These are phyloP conservation scores for Heterohyrax brucei DNA, from an alignment of 2,797 vertebrate species.

Conservation along the genomic window DNA sequence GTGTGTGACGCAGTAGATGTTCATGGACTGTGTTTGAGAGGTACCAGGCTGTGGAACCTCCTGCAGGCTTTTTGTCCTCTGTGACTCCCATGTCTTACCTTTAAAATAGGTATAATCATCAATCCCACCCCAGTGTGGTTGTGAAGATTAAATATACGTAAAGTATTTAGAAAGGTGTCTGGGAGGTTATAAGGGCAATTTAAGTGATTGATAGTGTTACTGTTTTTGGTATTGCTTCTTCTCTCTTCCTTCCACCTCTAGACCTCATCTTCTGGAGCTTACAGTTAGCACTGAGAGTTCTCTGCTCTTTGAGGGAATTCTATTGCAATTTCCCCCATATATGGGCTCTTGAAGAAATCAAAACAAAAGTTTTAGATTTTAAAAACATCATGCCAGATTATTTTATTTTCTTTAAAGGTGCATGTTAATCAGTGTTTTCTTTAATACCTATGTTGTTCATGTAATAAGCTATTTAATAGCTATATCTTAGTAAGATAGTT, in stretches of 20 bases:
- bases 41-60: background rate
- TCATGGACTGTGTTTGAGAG: background rate
- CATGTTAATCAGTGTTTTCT: constrained; percentile 7
- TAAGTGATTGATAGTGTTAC: background rate
- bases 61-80: background rate
- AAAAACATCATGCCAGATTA: constrained; percentile 34
- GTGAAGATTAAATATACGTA: background rate
- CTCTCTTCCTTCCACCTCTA: background rate
- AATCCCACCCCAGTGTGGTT: background rate
- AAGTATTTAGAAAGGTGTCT: background rate
- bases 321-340: background rate
- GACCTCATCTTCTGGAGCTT: background rate
- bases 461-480: background rate
- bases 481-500: background rate
- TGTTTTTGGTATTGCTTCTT: background rate
- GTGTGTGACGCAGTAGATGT: rapidly evolving
- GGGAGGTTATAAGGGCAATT: background rate
- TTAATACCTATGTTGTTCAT: background rate
- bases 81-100: background rate
- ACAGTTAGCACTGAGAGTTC: background rate
- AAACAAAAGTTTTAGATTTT: constrained; percentile 40
- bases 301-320: background rate
- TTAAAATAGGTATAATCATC: background rate
- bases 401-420: constrained; percentile 20
- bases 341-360: constrained; percentile 22